Evolutionary conservation across 2,888 invertebrate species (phyloP).

Genomic region (Aromia moschata): DNA sequence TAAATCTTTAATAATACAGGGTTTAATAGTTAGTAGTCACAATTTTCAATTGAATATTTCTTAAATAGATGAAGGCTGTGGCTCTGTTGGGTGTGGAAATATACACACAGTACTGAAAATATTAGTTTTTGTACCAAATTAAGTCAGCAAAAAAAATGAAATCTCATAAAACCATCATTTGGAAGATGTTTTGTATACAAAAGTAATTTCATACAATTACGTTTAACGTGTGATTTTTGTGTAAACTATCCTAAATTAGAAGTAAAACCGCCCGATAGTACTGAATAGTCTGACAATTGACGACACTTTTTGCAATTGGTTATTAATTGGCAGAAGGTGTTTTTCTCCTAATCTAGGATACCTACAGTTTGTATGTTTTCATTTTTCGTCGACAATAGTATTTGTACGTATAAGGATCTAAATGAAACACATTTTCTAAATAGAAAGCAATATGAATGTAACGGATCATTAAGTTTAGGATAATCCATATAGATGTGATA

Average conservation of each 20-base stretch:
- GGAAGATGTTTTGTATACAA: background rate
- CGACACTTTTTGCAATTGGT: too few relatives aligned
- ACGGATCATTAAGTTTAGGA: conserved; percentile 33
- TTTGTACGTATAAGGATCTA: conserved; percentile 31
- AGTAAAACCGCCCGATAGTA: too few relatives aligned
- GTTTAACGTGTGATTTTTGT: background rate
- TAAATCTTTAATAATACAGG: conserved; percentile 46
- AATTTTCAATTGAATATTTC: conserved; percentile 30
- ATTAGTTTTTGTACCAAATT: conserved; percentile 1
- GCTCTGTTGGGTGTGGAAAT: conserved; percentile 34
- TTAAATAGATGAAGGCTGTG: conserved; percentile 39
- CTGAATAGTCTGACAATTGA: too few relatives aligned
- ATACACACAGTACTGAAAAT: conserved; percentile 22
- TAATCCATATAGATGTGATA: conserved; percentile 40
- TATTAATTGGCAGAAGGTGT: background rate
- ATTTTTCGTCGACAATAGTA: background rate
- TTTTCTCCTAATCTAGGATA: conserved; percentile 7
- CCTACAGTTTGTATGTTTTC: background rate
- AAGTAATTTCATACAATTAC: background rate
- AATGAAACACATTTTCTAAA: conserved; percentile 36
- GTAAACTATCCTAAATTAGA: too few relatives aligned
- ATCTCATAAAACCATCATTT: background rate
- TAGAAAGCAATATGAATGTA: conserved; percentile 41
- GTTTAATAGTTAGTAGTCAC: conserved; percentile 40
- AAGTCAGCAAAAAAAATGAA: background rate